phyloP scores from a whole-genome alignment of 1,140 invertebrate species.

The Rhyacophila brunnea region DNA sequence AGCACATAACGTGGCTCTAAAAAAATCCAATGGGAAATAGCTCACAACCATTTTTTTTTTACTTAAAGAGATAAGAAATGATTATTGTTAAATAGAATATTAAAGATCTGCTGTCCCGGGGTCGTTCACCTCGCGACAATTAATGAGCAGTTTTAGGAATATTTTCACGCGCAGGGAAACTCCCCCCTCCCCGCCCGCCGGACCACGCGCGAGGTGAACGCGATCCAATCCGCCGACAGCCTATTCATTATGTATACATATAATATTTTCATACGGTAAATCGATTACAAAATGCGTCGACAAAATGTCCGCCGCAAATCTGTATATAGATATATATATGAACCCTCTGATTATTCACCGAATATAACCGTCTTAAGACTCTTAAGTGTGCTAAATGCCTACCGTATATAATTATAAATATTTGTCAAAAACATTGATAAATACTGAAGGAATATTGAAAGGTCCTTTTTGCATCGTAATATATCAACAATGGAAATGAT shows the following conservation, averaged over 20 bases:
- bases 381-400: conserved; percentile 25
- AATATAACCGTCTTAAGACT: too few species aligned
- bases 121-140: not conserved
- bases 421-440: conserved; percentile 34
- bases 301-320: too few species aligned
- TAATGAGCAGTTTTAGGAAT: not conserved
- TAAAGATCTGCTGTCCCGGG: conserved; percentile 9
- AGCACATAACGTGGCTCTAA: conserved; percentile 56
- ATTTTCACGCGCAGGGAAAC: too few species aligned
- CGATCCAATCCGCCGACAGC: not conserved
- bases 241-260: not conserved
- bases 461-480: conserved; percentile 26
- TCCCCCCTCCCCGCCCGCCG: too few species aligned
- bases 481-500: conserved; percentile 31
- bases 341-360: too few species aligned
- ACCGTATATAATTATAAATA: conserved; percentile 33
- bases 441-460: conserved; percentile 36
- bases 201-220: too few species aligned
- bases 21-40: conserved; percentile 54
- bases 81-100: conserved; percentile 34
- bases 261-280: conserved; percentile 2
- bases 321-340: too few species aligned
- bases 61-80: conserved; percentile 37
- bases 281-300: not conserved
- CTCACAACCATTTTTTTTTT: conserved; percentile 53